phyloP scores from a whole-genome alignment of 2,113 vertebrate genomes.

The Hippocampus barbouri region DNA sequence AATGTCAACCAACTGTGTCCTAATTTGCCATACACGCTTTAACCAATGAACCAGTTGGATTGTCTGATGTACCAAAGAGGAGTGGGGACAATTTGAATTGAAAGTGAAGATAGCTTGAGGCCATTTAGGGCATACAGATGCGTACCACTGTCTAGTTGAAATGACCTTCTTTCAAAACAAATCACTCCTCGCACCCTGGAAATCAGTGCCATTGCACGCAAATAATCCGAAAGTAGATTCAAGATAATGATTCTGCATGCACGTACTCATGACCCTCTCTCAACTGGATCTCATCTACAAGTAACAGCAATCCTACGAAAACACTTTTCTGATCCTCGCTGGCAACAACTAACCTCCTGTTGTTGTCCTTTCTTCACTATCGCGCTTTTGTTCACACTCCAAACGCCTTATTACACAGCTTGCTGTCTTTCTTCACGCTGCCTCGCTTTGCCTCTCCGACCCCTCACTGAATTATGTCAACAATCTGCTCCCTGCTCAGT shows the following conservation, averaged over 20 bases:
- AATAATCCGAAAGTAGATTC: neutral
- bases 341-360: neutral
- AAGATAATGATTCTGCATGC: neutral
- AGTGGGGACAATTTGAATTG: neutral
- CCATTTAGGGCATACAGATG: neutral
- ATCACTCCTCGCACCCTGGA: neutral
- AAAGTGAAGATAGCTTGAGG: neutral
- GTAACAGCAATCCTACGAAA: neutral
- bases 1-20: neutral
- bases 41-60: neutral
- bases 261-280: neutral
- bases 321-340: neutral
- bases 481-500: neutral
- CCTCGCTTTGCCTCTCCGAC: neutral
- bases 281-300: neutral
- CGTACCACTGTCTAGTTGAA: conserved; percentile 2
- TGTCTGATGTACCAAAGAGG: neutral
- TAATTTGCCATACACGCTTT: neutral
- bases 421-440: neutral
- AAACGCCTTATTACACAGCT: neutral
- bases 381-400: no score
- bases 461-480: neutral
- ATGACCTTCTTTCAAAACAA: neutral
- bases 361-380: neutral
- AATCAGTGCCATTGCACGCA: neutral